phyloP scores from a whole-genome alignment of 2,797 vertebrate genomes.

The Esox lucius region DNA sequence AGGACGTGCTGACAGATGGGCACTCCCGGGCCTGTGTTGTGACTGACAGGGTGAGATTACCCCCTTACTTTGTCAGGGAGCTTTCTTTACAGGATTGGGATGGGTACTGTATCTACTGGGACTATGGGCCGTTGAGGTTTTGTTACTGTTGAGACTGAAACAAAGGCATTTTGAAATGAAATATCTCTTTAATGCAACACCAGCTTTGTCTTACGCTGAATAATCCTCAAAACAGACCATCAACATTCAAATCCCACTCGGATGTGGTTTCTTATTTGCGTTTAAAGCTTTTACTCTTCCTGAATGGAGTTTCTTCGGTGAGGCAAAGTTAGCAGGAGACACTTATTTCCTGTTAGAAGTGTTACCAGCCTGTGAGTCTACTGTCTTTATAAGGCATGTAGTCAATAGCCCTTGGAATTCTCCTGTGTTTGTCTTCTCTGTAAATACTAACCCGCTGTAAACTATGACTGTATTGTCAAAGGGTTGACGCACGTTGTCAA shows the following conservation, averaged over 20 bases:
- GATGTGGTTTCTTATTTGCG: too few species aligned
- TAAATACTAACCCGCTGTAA: background rate
- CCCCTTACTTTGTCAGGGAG: background rate
- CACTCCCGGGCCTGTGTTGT: background rate
- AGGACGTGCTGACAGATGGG: constrained; percentile 57
- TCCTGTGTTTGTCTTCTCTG: background rate
- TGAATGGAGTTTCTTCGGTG: too few species aligned
- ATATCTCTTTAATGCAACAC: background rate
- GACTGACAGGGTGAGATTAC: background rate
- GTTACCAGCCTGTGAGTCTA: background rate
- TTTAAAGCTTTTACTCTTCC: background rate
- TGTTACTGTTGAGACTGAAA: background rate
- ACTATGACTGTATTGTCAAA: background rate
- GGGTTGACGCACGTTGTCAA: constrained; percentile 22
- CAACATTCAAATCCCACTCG: background rate
- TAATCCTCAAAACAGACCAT: constrained; percentile 1
- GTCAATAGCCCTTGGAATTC: background rate
- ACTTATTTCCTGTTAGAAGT: background rate
- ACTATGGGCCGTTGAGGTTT: background rate
- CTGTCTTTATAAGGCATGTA: background rate
- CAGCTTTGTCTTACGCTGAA: background rate
- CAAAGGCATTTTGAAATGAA: background rate
- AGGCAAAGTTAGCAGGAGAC: background rate
- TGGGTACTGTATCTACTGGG: background rate
- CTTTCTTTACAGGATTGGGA: background rate